Conservation (phyloP, 2,888 invertebrate species). For the Tromatobia lineatoria region DNA sequence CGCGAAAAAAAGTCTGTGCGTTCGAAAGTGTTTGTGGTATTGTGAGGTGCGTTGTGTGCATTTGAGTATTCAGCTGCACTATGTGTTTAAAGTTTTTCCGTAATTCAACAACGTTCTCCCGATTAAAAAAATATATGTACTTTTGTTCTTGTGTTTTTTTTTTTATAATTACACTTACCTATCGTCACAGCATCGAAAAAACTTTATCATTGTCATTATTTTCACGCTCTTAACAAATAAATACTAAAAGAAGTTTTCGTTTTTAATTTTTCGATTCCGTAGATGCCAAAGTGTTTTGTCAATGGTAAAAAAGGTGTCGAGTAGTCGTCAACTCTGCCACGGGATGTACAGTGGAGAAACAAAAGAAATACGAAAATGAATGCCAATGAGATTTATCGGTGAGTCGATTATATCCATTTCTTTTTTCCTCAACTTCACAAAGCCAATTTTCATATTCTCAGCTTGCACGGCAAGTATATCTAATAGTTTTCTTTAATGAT, state of each 20-base stretch:
- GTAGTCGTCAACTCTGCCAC: constrained; percentile 7
- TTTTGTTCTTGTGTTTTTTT: constrained; percentile 13
- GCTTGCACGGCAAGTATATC: constrained; percentile 81
- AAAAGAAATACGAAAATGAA: constrained; percentile 14
- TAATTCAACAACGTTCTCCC: constrained; percentile 53
- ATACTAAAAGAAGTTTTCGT: constrained; percentile 39
- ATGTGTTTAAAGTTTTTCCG: constrained; percentile 45
- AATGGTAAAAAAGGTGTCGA: constrained; percentile 16
- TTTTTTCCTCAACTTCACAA: constrained; percentile 28
- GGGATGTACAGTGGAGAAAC: constrained; percentile 2
- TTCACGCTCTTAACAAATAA: constrained; percentile 53
- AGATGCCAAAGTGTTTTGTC: constrained; percentile 9
- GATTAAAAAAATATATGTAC: constrained; percentile 67
- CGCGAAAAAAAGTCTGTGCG: constrained; percentile 42
- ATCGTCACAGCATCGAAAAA: constrained; percentile 56
- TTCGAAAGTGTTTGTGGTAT: constrained; percentile 26
- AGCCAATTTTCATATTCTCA: constrained; percentile 68
- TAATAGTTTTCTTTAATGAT: constrained; percentile 69
- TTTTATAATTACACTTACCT: constrained; percentile 59
- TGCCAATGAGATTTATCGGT: constrained; percentile 17
- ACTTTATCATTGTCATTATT: constrained; percentile 54
- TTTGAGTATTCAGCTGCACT: constrained; percentile 26
- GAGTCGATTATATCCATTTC: constrained; percentile 48
- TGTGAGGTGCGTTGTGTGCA: neutral
- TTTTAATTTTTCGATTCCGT: constrained; percentile 13